Evolutionary conservation across 2,888 invertebrate species (phyloP), one percentile per base, ranked within the genome.

Genomic region (Cryptocephalus primarius): DNA sequence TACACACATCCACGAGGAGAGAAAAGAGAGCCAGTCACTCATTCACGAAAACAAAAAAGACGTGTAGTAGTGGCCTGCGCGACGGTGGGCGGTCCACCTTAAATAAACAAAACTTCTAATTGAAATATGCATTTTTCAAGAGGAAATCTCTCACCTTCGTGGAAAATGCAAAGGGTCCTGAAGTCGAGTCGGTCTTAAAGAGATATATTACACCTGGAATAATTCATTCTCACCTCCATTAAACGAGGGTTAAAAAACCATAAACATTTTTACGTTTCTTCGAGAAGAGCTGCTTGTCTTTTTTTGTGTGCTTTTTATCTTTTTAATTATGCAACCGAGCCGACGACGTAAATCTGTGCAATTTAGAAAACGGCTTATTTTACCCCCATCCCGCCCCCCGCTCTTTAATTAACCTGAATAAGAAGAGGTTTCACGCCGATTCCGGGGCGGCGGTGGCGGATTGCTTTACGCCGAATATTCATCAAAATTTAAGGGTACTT

Each of bases 191-290:
- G 51, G 49, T 52, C 61, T 60, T 59, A 57, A 60, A 55, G 56
- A 61, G 60, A 63, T 62, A 60, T 60, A 64, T 63, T 60, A 55
- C 62, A 64, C 64, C 63, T 64, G 60, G 59, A 45, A 58, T 64
- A 64, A 64, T 66, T 65, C 62, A 64, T 65, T 63, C 60, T 54
- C 56, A 48, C 56, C 22, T 22, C 64, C 65, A 66, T 65, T 67
- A 65, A 64, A 62, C 52, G 59, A 50, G 60, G 61, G 59, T 64
- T 65, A 64, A 65, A 63, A 66, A 64, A 64, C 64, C 61, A 60
- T 66, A 65, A 67, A 66, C 64, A 65, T 64, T 65, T 63, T 63
- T 64, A 64, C 62, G 59, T 58, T 57, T 53, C 59, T 60, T 54
- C 31, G 31, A 42, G 32, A 10, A 32, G 32, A 36, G 36, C 36